These are phyloP conservation scores for Hydropotes inermis DNA, from an alignment of 2,113 vertebrate genomes.

Conservation along the genomic window DNA sequence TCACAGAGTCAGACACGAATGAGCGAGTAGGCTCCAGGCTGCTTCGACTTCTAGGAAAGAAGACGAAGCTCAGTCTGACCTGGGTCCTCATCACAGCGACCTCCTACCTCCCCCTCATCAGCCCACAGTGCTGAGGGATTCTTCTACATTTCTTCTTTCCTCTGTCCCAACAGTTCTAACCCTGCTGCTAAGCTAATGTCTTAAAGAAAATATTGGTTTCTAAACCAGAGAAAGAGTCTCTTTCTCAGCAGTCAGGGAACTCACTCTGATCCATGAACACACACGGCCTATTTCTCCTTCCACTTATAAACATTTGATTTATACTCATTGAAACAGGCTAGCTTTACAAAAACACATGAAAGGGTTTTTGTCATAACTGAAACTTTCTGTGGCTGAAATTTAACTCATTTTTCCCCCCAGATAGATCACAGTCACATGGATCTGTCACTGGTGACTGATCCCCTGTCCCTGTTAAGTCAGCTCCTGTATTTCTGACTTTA, in stretches of 20 bases:
- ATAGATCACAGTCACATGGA: fast-evolving
- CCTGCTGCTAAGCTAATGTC: fast-evolving
- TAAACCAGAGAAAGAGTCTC: neutral
- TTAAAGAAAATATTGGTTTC: neutral
- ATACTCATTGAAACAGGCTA: neutral
- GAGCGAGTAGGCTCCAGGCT: neutral
- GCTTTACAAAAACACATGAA: neutral
- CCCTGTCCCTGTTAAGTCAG: fast-evolving
- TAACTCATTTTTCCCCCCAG: neutral
- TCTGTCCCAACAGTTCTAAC: neutral
- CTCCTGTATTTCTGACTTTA: no score
- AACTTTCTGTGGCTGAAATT: neutral
- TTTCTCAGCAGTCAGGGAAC: neutral
- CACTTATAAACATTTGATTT: neutral
- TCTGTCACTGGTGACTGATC: neutral
- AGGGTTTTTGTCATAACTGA: neutral
- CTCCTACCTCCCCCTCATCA: neutral
- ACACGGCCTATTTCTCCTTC: no score
- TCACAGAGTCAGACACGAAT: neutral
- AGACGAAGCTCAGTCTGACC: fast-evolving
- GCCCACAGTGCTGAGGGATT: fast-evolving
- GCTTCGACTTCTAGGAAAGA: neutral
- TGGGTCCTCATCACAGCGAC: no score
- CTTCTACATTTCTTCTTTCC: neutral
- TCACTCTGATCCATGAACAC: neutral